phyloP scores from a whole-genome alignment of 2,888 invertebrate genomes.

The Maniola hyperantus region DNA sequence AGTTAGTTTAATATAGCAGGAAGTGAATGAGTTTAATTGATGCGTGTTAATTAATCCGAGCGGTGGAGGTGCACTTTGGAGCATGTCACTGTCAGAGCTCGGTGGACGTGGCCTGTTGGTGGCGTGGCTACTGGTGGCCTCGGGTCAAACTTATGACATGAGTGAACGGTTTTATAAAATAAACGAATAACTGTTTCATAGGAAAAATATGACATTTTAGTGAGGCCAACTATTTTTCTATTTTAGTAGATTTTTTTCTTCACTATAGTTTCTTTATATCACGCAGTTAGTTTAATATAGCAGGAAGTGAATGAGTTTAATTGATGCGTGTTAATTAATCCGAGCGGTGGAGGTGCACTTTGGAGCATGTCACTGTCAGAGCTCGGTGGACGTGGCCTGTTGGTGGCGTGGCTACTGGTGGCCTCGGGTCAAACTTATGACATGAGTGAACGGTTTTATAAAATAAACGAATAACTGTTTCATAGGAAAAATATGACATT shows the following conservation, averaged over 20 bases:
- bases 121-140: constrained; percentile 8
- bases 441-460: neutral
- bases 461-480: neutral
- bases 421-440: neutral
- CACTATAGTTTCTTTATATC: too few species aligned
- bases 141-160: neutral
- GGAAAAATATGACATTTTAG: too few species aligned
- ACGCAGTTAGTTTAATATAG: too few species aligned
- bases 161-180: neutral
- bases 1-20: too few species aligned
- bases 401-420: constrained; percentile 20
- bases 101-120: constrained; percentile 41
- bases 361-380: constrained; percentile 53
- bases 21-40: constrained; percentile 64
- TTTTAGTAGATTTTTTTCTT: too few species aligned
- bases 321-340: constrained; percentile 57
- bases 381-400: constrained; percentile 44
- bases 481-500: too few species aligned
- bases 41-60: constrained; percentile 53
- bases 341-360: constrained; percentile 49
- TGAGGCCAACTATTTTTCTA: too few species aligned
- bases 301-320: too few species aligned
- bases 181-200: neutral
- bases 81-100: constrained; percentile 53
- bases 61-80: constrained; percentile 50